These are phyloP conservation scores for Clunio marinus DNA, from an alignment of 2,888 invertebrate species.

Conservation along the genomic window DNA sequence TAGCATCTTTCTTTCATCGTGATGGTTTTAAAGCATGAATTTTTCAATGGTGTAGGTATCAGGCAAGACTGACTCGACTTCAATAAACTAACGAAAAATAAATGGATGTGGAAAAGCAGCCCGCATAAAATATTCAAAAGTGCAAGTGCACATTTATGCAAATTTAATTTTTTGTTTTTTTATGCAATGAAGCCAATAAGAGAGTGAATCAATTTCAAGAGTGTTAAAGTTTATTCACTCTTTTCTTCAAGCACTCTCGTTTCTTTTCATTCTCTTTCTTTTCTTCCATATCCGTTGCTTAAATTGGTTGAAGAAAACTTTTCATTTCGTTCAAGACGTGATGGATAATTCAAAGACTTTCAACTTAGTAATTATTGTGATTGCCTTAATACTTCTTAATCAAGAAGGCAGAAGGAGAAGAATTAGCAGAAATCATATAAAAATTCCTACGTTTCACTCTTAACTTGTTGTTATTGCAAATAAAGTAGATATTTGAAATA, in stretches of 20 bases:
- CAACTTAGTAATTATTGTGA: too few relatives aligned
- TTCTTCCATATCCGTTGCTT: too few relatives aligned
- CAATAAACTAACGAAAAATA: conserved; percentile 11
- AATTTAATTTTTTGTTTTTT: conserved; percentile 24
- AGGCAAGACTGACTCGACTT: conserved; percentile 5
- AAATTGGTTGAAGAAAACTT: too few relatives aligned
- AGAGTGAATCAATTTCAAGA: neutral
- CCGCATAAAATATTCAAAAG: conserved; percentile 37
- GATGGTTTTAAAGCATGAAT: conserved; percentile 19
- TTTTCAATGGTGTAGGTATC: neutral
- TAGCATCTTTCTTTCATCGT: conserved; percentile 11
- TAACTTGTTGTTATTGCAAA: too few relatives aligned
- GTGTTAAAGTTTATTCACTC: neutral
- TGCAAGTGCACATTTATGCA: conserved; percentile 38
- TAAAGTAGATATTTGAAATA: too few relatives aligned
- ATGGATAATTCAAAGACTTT: too few relatives aligned
- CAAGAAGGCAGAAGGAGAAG: too few relatives aligned
- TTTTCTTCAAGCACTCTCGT: neutral
- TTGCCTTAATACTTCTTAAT: too few relatives aligned
- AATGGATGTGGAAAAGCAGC: conserved; percentile 23
- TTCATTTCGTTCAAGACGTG: too few relatives aligned
- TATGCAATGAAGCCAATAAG: neutral
- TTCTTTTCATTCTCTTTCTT: neutral
- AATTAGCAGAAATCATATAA: too few relatives aligned
- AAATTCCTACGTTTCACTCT: too few relatives aligned